A percentile compares a stretch with the other conserved stretches of the same genome.
Evolutionary conservation across 2,888 invertebrate species (phyloP).

Genomic region (Coecobrya sp.): DNA sequence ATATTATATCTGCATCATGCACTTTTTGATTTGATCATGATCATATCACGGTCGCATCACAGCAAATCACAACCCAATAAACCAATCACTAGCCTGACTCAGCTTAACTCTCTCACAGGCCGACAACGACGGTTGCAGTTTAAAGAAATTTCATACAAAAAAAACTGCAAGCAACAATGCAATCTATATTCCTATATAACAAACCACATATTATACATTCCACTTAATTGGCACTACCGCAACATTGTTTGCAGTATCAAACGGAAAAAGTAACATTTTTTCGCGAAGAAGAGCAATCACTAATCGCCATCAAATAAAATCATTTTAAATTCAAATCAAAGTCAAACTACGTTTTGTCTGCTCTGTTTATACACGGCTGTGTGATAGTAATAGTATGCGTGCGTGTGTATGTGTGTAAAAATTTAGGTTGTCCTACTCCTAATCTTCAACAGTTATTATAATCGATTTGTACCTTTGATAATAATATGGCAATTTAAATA

Average conservation of each 20-base stretch:
- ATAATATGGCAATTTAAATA: constrained; percentile 45
- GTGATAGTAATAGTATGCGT: neutral
- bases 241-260: neutral
- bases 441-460: constrained; percentile 37
- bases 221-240: neutral
- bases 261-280: neutral
- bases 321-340: constrained; percentile 38
- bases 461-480: constrained; percentile 68
- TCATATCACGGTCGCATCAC: neutral
- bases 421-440: constrained; percentile 64
- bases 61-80: neutral
- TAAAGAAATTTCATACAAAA: neutral
- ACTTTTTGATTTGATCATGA: neutral
- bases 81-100: constrained; percentile 29
- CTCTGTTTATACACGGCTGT: neutral
- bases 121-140: neutral
- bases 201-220: neutral
- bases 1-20: neutral
- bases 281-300: neutral
- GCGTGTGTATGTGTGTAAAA: neutral
- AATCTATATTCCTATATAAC: neutral
- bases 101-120: neutral
- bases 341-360: no score
- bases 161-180: neutral
- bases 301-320: constrained; percentile 24